Evolutionary conservation across 1,140 invertebrate genomes (phyloP), one percentile per base, ranked within the genome.

Genomic region (Onthophagus taurus): DNA sequence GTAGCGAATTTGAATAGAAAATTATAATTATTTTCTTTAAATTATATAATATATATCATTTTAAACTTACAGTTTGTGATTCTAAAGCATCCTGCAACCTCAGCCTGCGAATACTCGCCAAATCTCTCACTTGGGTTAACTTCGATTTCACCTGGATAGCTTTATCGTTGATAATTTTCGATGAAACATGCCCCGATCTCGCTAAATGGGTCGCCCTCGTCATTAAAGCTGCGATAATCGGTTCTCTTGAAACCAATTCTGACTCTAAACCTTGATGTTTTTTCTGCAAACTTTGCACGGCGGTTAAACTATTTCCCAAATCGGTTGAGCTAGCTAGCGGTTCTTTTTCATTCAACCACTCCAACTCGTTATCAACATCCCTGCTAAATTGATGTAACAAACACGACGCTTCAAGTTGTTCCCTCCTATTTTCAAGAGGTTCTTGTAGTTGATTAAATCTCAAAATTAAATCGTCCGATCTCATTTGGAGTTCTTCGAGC

Each of bases 211-310:
- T 70, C 0, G 85, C 86, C 41, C 86, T 71, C 4, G 72, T 74
- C 4, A 78, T 68, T 5, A 93, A 65, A 0, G 78, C 77, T 8
- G 75, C 66, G 2, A 93, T 78, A 1, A 90, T 75, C 0, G 89
- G 83, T 63, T 93, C 88, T 53, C 89, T 79, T 6, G 82, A 81
- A 20, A 76, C 69, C 7, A 94, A 68, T 66, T 94, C 89, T 0
- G 86, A 80, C 61, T 93, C 89, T 3, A 92, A 57, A 1, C 79
- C 78, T 51, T 87, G 79, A 67, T 98, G 94, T 66, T 97, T 97
- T 72, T 97, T 98, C 55, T 97, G 92, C 33, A 98, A 67, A 55
- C 87, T 88, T 61, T 98, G 93, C 0, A 97, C 92, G n/a, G 89
- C 84, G 14, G 85, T 82, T 29, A 98, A 66, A 59, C 85, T 79